Base-by-base conservation (phyloP, 2,888 invertebrate genomes). In the Diogma glabrata region DNA sequence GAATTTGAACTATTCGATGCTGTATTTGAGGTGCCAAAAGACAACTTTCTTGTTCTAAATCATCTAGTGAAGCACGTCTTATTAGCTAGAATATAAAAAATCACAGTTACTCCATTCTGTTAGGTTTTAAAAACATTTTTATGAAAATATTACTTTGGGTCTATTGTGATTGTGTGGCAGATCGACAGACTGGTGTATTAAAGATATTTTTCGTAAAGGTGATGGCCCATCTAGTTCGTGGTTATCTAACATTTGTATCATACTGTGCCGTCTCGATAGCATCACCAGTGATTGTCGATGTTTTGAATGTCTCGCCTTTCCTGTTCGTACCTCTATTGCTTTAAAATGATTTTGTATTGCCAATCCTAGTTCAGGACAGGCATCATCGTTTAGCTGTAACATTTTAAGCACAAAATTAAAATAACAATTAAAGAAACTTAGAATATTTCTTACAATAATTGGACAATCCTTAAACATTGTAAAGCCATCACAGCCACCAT, bases 341-440 rank as follows among this genome's bases (percentile, higher is more conserved):
- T 86, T 80, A 70, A 93, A 92, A 66, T 92, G 91, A 69, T 92
- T 92, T 71, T 90, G 88, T 19, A 93, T 75, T 1, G 88, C 85
- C 60, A 88, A 78, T 8, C 87, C 84, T 55, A 92, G 69, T 63
- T 89, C 85, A 0, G 90, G 88, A 59, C 89, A 88, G 69, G 87
- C 82, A 64, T 92, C 92, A 50, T 89, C 87, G 59, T 83, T 80
- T 58, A 89, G 77, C 87, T 89, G 60, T 1, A 63, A 63, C 56
- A 57, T 40, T 53, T 38, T 16, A 24, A 22, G 4, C 12, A 8
- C 22, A 17, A 19, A n/a, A 5, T 50, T 40, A 17, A 26, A 10
- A 4, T 17, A 17, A 7, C 7, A 40, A 2, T 16, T 36, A 20
- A 43, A 20, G 4, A 26, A 30, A n/a, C 6, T 17, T 3, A 14